phyloP scores from a whole-genome alignment of 2,113 vertebrate genomes.

The Indicator maculatus region DNA sequence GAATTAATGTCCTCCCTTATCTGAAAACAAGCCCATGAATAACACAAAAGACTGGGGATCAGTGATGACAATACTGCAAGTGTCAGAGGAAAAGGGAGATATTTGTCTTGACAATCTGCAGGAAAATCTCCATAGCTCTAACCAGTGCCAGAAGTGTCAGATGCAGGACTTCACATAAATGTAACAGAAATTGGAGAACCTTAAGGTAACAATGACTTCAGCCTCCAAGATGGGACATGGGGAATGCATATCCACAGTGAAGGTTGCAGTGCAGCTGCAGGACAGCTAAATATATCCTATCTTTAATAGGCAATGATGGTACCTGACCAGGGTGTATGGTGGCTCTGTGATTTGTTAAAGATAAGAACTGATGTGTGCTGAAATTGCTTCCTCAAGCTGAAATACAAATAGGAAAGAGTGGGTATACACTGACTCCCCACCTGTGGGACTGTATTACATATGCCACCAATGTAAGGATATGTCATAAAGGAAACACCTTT shows the following conservation, averaged over 20 bases:
- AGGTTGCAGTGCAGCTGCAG: background rate
- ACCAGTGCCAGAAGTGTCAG: background rate
- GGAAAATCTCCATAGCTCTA: background rate
- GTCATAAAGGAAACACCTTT: background rate
- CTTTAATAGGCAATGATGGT: background rate
- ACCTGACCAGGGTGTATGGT: background rate
- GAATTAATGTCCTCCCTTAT: background rate
- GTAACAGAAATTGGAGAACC: background rate
- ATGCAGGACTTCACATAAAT: background rate
- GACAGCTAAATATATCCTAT: background rate
- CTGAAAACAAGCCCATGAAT: background rate
- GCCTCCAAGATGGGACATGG: background rate
- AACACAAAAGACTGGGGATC: background rate
- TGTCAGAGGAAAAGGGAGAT: background rate
- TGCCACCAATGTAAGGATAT: background rate
- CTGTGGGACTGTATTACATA: background rate
- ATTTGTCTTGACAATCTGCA: background rate
- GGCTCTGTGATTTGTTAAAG: background rate
- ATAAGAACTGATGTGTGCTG: accelerated
- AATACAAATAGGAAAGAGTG: background rate
- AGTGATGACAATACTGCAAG: background rate
- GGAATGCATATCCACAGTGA: background rate
- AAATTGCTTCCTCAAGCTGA: background rate
- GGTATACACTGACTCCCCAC: background rate
- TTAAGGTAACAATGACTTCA: background rate